Evolutionary conservation across 2,888 invertebrate genomes (phyloP).

Genomic region (Drosophila buzzatii): DNA sequence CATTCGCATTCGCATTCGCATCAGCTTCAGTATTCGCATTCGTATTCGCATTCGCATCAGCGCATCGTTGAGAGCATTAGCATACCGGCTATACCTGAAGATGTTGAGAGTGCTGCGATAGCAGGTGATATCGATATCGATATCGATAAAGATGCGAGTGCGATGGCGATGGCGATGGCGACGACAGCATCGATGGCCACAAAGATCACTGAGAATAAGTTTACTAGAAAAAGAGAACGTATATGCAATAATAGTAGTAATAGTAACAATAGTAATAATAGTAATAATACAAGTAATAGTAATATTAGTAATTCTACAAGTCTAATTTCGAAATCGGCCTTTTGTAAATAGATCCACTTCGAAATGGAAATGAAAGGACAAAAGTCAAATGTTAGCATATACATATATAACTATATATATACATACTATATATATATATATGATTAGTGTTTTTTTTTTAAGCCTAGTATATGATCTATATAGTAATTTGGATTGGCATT

Average conservation of each 20-base stretch:
- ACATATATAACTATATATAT: constrained; percentile 31
- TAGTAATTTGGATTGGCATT: constrained; percentile 38
- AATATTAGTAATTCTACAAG: constrained; percentile 81
- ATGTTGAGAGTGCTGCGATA: constrained; percentile 60
- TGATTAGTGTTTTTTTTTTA: constrained; percentile 52
- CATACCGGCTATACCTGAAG: constrained; percentile 76
- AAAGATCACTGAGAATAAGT: constrained; percentile 83
- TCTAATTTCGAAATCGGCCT: constrained; percentile 82
- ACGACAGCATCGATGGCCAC: constrained; percentile 48
- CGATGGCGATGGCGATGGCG: constrained; percentile 22
- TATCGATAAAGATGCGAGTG: constrained; percentile 9
- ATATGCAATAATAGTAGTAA: constrained; percentile 84
- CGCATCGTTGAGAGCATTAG: constrained; percentile 54
- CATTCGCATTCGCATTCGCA: constrained; percentile 31
- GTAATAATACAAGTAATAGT: constrained; percentile 71
- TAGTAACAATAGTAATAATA: constrained; percentile 59
- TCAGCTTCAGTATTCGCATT: constrained; percentile 29
- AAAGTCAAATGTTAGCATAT: constrained; percentile 78
- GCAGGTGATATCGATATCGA: constrained; percentile 11
- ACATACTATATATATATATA: constrained; percentile 5
- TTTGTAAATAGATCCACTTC: constrained; percentile 82
- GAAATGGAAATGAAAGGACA: constrained; percentile 78
- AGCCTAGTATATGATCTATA: constrained; percentile 51
- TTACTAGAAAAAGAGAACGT: constrained; percentile 84
- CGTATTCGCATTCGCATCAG: constrained; percentile 34